Conservation (phyloP, 2,888 invertebrate species). For the Mylabris sibirica region DNA sequence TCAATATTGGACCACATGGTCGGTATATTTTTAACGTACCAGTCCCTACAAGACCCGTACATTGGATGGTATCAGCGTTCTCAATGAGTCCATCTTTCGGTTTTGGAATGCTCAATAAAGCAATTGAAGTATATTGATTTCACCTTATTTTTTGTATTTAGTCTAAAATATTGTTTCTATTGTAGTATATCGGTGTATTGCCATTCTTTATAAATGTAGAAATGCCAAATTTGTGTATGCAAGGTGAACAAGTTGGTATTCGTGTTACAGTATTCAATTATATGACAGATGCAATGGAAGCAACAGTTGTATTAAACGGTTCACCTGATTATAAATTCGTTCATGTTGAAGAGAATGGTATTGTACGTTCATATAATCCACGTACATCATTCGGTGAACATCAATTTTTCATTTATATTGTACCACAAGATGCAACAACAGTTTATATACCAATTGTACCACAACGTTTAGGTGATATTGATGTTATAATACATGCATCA, state of each 20-base stretch:
- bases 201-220: slow-evolving; percentile 96
- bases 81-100: slow-evolving; percentile 87
- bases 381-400: slow-evolving; percentile 92
- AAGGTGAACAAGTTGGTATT: slow-evolving; percentile 94
- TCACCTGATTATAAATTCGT: slow-evolving; percentile 90
- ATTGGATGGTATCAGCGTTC: slow-evolving; percentile 94
- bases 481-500: slow-evolving; percentile 78
- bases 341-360: slow-evolving; percentile 88
- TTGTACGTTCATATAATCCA: slow-evolving; percentile 88
- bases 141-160: background rate
- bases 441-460: slow-evolving; percentile 93
- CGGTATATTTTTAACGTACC: slow-evolving; percentile 85
- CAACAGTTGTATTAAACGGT: slow-evolving; percentile 83
- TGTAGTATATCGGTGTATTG: slow-evolving; percentile 83
- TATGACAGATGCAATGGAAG: slow-evolving; percentile 83
- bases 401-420: slow-evolving; percentile 90
- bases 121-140: slow-evolving; percentile 70
- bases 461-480: slow-evolving; percentile 76
- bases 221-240: slow-evolving; percentile 81
- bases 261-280: slow-evolving; percentile 95
- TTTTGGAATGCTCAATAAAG: slow-evolving; percentile 83
- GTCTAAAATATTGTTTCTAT: slow-evolving; percentile 2
- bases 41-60: slow-evolving; percentile 84
- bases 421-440: slow-evolving; percentile 78
- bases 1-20: slow-evolving; percentile 91